Conservation (phyloP, 2,113 vertebrate species). For the Chelonoidis abingdonii region DNA sequence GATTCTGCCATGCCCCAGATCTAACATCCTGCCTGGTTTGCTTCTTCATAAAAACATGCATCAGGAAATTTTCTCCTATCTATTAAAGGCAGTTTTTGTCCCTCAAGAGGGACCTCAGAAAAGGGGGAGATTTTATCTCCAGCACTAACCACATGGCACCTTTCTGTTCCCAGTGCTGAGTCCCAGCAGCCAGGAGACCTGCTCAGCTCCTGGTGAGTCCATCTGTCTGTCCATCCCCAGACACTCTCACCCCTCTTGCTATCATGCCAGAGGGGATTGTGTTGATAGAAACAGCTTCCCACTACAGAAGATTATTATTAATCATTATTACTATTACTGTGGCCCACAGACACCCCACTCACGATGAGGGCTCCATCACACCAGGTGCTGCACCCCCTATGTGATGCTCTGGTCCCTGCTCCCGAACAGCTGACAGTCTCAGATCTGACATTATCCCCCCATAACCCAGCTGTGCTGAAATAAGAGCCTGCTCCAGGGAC, state of each 20-base stretch:
- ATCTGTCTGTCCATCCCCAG: neutral
- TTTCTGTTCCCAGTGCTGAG: neutral
- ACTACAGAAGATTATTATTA: neutral
- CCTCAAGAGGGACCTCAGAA: too few species aligned
- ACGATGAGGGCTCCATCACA: neutral
- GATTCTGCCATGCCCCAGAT: too few species aligned
- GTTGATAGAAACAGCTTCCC: too few species aligned
- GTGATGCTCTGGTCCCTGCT: neutral
- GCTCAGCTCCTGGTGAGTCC: neutral
- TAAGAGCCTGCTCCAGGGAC: neutral
- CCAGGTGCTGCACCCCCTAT: neutral
- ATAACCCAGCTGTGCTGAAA: neutral
- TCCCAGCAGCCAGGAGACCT: neutral
- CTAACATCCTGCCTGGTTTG: too few species aligned
- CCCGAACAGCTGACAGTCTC: neutral
- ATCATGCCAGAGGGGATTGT: too few species aligned
- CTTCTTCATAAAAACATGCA: too few species aligned
- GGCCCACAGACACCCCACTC: neutral
- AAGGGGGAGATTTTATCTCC: too few species aligned
- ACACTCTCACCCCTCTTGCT: too few species aligned
- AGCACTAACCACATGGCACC: neutral
- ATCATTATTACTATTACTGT: neutral
- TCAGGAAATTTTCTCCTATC: too few species aligned
- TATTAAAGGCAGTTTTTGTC: neutral
- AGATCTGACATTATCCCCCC: neutral